phyloP scores from a whole-genome alignment of 2,113 vertebrate genomes.

The Silurus meridionalis region DNA sequence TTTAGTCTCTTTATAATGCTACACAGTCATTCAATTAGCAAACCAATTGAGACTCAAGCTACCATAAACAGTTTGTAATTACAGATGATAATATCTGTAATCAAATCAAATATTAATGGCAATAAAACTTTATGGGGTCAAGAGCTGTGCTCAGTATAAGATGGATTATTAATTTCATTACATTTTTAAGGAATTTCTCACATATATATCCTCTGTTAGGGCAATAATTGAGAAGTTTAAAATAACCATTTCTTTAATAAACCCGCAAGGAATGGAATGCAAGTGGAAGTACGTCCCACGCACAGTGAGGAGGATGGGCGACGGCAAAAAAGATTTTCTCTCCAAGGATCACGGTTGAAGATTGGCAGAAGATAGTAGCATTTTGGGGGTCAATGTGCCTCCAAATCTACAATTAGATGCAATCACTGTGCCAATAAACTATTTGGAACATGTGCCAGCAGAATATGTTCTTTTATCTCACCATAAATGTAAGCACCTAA shows the following conservation, averaged over 20 bases:
- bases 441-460: background rate
- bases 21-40: slow-evolving; percentile 70
- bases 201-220: background rate
- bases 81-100: slow-evolving; percentile 65
- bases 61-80: slow-evolving; percentile 66
- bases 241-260: background rate
- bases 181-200: background rate
- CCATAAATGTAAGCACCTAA: background rate
- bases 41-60: slow-evolving; percentile 67
- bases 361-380: background rate
- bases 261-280: background rate
- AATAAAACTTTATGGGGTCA: slow-evolving; percentile 68
- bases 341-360: background rate
- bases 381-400: background rate
- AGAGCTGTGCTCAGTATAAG: slow-evolving; percentile 59
- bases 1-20: slow-evolving; percentile 59
- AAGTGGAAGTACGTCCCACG: background rate
- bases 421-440: background rate
- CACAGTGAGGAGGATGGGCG: background rate
- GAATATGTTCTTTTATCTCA: background rate
- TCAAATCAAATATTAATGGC: slow-evolving; percentile 68
- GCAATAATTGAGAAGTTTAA: background rate
- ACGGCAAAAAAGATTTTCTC: background rate
- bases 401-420: background rate
- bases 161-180: slow-evolving; percentile 48